Evolutionary conservation across 2,797 vertebrate species (phyloP).

Genomic region (Morus bassanus): DNA sequence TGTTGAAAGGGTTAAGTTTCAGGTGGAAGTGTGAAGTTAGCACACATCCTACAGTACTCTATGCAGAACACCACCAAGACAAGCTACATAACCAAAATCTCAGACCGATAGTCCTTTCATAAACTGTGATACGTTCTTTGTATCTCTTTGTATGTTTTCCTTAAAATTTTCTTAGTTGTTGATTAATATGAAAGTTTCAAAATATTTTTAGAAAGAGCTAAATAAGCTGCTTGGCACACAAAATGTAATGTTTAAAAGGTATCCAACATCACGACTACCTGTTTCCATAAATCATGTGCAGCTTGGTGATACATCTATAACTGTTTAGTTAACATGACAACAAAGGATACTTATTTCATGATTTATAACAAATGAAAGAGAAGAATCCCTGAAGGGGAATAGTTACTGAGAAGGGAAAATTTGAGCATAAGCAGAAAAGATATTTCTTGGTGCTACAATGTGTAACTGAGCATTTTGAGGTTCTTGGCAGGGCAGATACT

Average conservation of each 20-base stretch:
- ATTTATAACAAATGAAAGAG: conserved; percentile 61
- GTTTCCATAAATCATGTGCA: conserved; percentile 50
- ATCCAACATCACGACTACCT: conserved; percentile 32
- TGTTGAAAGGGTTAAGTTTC: background rate
- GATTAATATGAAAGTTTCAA: background rate
- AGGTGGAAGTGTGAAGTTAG: background rate
- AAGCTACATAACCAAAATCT: background rate
- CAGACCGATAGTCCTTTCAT: background rate
- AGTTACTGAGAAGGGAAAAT: conserved; percentile 41
- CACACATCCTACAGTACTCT: background rate
- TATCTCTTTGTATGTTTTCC: background rate
- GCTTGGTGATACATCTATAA: conserved; percentile 37
- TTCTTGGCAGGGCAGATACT: background rate
- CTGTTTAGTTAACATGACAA: conserved; percentile 57
- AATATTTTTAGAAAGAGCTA: background rate
- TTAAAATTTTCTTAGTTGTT: background rate
- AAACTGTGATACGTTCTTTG: accelerated
- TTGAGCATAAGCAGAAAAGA: background rate
- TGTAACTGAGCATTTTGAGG: background rate
- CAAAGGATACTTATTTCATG: conserved; percentile 38
- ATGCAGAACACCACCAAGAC: background rate
- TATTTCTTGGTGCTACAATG: background rate
- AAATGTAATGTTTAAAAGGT: background rate
- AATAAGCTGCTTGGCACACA: background rate
- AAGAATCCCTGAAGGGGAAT: conserved; percentile 54